Percentiles rank a stretch among this genome's conserved stretches.
Conservation (phyloP, 2,797 vertebrate genomes). For the Sebastes umbrosus region DNA sequence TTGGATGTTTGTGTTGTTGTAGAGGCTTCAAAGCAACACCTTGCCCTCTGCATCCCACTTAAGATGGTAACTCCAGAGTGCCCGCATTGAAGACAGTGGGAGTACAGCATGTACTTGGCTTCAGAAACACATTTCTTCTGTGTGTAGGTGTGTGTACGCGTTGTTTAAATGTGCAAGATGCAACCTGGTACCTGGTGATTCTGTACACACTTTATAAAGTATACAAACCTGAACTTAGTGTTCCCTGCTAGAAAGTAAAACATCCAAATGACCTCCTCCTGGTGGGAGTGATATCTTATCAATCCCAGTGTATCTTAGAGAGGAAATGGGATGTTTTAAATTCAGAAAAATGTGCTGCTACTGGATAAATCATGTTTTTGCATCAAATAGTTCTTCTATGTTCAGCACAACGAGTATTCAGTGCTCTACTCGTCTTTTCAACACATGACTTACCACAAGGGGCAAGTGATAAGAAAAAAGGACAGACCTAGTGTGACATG, state of each 20-base stretch:
- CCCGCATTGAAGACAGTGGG: conserved; percentile 30
- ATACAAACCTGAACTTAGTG: not conserved
- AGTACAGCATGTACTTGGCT: conserved; percentile 32
- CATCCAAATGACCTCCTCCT: not conserved
- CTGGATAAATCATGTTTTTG: not conserved
- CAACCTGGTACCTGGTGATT: not conserved
- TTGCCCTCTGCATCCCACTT: conserved; percentile 54
- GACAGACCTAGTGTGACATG: not conserved
- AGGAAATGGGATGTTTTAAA: not conserved
- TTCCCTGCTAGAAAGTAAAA: not conserved
- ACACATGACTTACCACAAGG: not conserved
- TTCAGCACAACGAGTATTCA: not conserved
- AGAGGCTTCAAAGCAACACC: conserved; percentile 65
- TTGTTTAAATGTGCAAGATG: conserved; percentile 8
- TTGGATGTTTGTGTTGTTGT: conserved; percentile 65
- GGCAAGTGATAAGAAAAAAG: not conserved
- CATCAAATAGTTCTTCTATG: not conserved
- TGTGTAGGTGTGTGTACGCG: not conserved
- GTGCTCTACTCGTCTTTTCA: not conserved
- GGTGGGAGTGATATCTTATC: not conserved
- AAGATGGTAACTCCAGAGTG: conserved; percentile 46
- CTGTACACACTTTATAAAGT: not conserved
- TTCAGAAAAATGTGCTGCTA: not conserved
- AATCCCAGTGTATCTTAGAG: not conserved
- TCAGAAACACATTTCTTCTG: conserved; percentile 17